Conservation (phyloP, 2,113 vertebrate species). For the Colistium nudipinnis region DNA sequence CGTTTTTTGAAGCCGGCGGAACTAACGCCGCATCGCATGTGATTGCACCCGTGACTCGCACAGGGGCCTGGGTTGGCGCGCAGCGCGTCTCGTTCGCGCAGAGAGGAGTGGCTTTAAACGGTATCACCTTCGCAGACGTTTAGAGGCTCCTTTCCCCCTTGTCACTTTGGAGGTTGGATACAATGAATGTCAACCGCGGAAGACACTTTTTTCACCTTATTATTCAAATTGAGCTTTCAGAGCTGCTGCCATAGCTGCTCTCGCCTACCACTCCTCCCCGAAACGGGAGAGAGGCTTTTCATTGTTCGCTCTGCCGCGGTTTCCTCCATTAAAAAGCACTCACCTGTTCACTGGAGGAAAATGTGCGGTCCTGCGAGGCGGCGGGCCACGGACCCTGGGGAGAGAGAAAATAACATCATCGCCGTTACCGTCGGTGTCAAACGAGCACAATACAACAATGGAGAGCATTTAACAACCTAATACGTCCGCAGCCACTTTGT, state of each 20-base stretch:
- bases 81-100: slow-evolving; percentile 6
- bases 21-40: slow-evolving; percentile 1
- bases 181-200: slow-evolving; percentile 49
- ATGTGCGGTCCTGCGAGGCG: slow-evolving; percentile 23
- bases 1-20: slow-evolving; percentile 30
- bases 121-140: slow-evolving; percentile 22
- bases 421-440: slow-evolving; percentile 11
- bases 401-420: too few species aligned
- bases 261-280: slow-evolving; percentile 36
- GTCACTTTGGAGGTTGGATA: slow-evolving; percentile 33
- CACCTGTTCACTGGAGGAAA: slow-evolving; percentile 14
- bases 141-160: slow-evolving; percentile 2
- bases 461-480: slow-evolving; percentile 15
- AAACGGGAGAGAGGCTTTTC: slow-evolving; percentile 45
- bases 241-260: slow-evolving; percentile 19
- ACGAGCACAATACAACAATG: slow-evolving; percentile 12
- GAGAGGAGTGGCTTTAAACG: slow-evolving; percentile 20
- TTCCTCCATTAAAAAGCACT: slow-evolving; percentile 29
- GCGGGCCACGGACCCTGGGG: background rate
- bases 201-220: slow-evolving; percentile 61
- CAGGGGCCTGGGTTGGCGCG: slow-evolving; percentile 12
- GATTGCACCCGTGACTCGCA: slow-evolving; percentile 27
- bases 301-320: slow-evolving; percentile 55
- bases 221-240: slow-evolving; percentile 73
- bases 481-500: background rate